Conservation (phyloP, 2,113 vertebrate genomes). For the Mustela lutreola region DNA sequence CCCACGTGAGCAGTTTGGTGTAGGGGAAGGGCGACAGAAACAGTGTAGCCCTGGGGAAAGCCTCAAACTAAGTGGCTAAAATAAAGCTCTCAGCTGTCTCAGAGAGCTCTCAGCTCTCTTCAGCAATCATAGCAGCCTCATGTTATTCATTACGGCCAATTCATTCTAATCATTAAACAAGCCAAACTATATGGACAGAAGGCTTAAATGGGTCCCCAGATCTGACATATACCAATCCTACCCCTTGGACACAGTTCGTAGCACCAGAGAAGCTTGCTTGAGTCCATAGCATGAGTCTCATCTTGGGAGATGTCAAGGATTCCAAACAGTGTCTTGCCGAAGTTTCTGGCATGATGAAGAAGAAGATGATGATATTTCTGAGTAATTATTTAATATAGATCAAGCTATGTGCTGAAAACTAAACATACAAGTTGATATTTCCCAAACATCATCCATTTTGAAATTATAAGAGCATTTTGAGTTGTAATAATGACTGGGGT, state of each 20-base stretch:
- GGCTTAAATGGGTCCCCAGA: not conserved
- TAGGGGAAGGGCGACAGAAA: not conserved
- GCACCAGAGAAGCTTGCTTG: not conserved
- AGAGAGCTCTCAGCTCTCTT: not conserved
- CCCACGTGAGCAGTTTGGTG: not conserved
- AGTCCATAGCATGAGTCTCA: not conserved
- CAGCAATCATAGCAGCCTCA: not conserved
- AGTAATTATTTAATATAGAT: not conserved
- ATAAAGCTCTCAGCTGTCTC: not conserved
- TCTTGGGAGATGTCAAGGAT: not conserved
- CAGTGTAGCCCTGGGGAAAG: not conserved
- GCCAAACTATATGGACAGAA: not conserved
- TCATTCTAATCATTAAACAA: slow-evolving; percentile 15
- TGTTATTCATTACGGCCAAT: not conserved
- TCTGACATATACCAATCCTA: not conserved
- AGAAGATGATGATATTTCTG: not conserved
- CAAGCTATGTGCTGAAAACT: not conserved
- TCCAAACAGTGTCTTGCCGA: not conserved
- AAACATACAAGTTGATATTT: not conserved
- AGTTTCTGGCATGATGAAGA: not conserved
- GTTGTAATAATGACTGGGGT: not conserved
- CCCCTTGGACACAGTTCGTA: not conserved
- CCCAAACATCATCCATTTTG: not conserved
- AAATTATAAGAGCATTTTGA: slow-evolving; percentile 11
- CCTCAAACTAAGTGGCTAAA: not conserved